Evolutionary conservation across 2,797 vertebrate genomes (phyloP).

Genomic region (Yasuhikotakia modesta): DNA sequence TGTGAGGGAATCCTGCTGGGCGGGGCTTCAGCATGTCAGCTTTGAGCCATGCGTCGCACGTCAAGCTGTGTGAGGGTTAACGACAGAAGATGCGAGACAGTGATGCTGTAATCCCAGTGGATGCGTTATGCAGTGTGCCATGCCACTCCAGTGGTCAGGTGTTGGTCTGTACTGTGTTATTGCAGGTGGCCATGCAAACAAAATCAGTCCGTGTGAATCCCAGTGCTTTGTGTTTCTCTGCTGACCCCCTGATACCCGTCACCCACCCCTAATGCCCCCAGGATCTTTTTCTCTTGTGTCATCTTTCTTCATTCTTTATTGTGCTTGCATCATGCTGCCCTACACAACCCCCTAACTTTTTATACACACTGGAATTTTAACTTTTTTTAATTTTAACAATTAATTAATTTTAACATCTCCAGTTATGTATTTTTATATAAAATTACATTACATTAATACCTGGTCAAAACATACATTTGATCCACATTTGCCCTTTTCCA

Average conservation of each 20-base stretch:
- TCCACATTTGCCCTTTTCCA: neutral
- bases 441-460: neutral
- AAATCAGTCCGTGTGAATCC: constrained; percentile 36
- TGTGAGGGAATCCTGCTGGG: constrained; percentile 39
- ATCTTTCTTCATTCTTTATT: constrained; percentile 9
- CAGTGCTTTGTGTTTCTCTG: constrained; percentile 22
- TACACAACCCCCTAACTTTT: neutral
- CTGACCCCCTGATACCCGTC: neutral
- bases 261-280: neutral
- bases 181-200: constrained; percentile 19
- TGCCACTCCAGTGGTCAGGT: constrained; percentile 21
- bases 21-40: constrained; percentile 21
- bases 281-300: constrained; percentile 7
- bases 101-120: constrained; percentile 3
- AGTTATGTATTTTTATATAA: neutral
- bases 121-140: constrained; percentile 16
- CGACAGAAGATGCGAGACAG: neutral
- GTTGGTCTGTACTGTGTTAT: constrained; percentile 33
- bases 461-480: neutral
- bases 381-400: too few species aligned
- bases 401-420: too few species aligned
- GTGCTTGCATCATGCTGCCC: constrained; percentile 26
- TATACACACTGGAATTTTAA: too few species aligned
- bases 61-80: constrained; percentile 22
- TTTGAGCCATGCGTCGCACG: constrained; percentile 9